Percentiles rank a stretch among this genome's conserved stretches.
Conservation (phyloP, 1,140 invertebrate genomes). For the Calliphora vicina region DNA sequence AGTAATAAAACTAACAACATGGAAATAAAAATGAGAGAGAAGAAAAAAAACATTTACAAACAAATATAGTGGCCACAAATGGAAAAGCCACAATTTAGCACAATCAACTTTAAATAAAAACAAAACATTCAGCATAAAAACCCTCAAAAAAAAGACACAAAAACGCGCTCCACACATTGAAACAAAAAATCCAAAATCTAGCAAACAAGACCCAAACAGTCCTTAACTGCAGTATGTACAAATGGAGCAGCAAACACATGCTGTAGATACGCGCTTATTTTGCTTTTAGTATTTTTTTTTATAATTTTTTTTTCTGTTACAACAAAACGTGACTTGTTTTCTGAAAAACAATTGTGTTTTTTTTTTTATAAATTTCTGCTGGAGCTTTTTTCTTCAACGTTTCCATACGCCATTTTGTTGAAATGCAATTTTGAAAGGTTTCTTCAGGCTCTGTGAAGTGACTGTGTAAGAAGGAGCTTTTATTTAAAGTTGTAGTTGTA, state of each 20-base stretch:
- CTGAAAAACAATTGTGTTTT: not conserved
- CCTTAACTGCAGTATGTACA: not conserved
- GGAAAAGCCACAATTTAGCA: conserved; percentile 25
- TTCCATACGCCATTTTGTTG: not conserved
- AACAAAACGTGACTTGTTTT: conserved; percentile 27
- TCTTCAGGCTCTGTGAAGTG: too few relatives aligned
- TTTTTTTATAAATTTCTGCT: not conserved
- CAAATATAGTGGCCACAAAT: conserved; percentile 22
- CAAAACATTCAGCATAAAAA: not conserved
- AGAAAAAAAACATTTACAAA: not conserved
- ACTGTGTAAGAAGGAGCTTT: too few relatives aligned
- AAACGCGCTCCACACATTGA: not conserved
- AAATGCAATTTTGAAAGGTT: not conserved
- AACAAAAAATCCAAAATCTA: not conserved
- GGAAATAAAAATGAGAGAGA: not conserved
- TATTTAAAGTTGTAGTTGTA: too few relatives aligned
- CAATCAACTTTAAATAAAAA: not conserved
- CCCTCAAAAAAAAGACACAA: not conserved
- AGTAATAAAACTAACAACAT: not conserved
- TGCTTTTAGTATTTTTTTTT: not conserved
- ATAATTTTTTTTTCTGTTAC: not conserved
- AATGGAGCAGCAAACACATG: not conserved
- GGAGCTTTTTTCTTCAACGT: too few relatives aligned
- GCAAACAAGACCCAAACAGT: not conserved
- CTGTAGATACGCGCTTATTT: conserved; percentile 28